These are phyloP conservation scores for Calycopis cecrops DNA, from an alignment of 1,140 invertebrate species.

Conservation along the genomic window DNA sequence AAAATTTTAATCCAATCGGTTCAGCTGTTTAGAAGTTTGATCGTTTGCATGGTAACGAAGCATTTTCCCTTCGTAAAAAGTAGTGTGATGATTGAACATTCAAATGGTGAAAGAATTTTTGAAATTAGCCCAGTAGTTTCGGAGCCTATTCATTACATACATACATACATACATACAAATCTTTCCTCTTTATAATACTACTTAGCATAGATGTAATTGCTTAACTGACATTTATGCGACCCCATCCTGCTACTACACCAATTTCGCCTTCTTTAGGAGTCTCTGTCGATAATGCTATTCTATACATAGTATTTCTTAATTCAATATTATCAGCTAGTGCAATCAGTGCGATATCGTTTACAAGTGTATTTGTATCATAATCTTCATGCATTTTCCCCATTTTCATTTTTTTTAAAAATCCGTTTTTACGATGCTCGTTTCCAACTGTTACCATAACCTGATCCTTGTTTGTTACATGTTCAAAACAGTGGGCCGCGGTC, in stretches of 20 bases:
- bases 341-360: neutral
- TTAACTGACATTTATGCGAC: conserved; percentile 5
- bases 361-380: neutral
- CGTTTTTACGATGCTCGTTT: too few species aligned
- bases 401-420: too few species aligned
- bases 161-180: neutral
- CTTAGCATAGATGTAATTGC: neutral
- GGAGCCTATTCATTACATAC: too few species aligned
- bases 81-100: too few species aligned
- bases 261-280: neutral
- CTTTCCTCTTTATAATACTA: neutral
- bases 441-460: neutral
- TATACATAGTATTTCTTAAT: neutral
- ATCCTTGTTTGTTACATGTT: neutral
- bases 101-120: too few species aligned
- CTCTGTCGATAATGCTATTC: neutral
- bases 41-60: too few species aligned
- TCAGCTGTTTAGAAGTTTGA: too few species aligned
- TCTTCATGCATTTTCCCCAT: neutral
- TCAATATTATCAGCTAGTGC: neutral
- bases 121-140: too few species aligned
- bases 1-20: too few species aligned
- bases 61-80: too few species aligned
- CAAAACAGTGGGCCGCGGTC: conserved; percentile 10
- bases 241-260: conserved; percentile 8